Base-by-base conservation (phyloP, 2,797 vertebrate genomes). In the Danio aesculapii region DNA sequence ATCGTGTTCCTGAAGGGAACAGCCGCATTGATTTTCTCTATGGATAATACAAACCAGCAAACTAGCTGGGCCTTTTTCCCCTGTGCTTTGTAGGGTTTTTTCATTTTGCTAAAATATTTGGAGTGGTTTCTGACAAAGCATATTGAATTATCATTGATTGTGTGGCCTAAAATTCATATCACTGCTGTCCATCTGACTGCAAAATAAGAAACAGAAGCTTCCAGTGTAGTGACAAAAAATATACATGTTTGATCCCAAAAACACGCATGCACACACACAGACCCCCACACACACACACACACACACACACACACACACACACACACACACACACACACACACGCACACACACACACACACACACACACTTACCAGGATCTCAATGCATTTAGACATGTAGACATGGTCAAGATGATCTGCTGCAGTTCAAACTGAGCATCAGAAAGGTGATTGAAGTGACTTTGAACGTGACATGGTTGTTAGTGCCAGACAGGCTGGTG, bases 21-120 rank as follows among this genome's bases (percentile, higher is more conserved):
- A 49, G 76, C 76, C 62, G 57, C 39, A 43, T 53, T 62, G 39
- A 71, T 73, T 62, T 62, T 53, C 30, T 62, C 17, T 43, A 19
- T 41, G 21, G 16, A 61, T 69, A 78, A 50, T 78, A 43, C 43
- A 59, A 57, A 43, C 55, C 41, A 17, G 64, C 4, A 59, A 59
- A 78, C 11, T 6, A 69, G 46, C 61, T 46, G 17, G 50, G 30
- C 21, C 46, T 61, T 62, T 71, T 71, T 19, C 58, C 58, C 62
- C 13, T 52, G 67, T 19, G n/a, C 30, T 39, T 61, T 62, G 46
- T 49, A 17, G 46, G 11, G 19, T 70, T 50, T 79, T 61, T 46
- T 79, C n/a, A 62, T 79, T 79, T 71, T 62, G 30, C 57, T 62
- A 12, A 79, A 62, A 79, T 79, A 79, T 63, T 79, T 79, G 57